Percentiles rank a stretch among this genome's conserved stretches.
Conservation (phyloP, 2,888 invertebrate species). For the Leptopterna dolabrata region DNA sequence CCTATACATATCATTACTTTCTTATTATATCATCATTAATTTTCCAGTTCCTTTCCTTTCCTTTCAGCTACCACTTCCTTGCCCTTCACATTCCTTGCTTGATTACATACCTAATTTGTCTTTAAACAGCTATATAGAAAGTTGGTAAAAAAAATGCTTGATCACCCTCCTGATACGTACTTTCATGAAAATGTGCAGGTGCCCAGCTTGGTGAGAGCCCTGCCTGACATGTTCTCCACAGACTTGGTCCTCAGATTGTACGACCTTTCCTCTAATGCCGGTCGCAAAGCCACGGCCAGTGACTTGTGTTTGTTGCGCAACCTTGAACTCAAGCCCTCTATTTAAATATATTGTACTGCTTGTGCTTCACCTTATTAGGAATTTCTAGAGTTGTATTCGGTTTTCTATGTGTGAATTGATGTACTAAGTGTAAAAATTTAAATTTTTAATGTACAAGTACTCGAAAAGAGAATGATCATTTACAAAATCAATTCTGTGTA, state of each 20-base stretch:
- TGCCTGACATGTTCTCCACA: conserved; percentile 82
- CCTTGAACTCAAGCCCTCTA: conserved; percentile 67
- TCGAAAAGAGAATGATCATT: not conserved
- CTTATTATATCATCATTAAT: too few species aligned
- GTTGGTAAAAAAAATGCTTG: too few species aligned
- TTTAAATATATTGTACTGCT: conserved; percentile 51
- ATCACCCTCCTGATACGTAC: too few species aligned
- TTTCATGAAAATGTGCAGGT: conserved; percentile 68
- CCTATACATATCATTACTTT: too few species aligned
- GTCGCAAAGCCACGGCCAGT: conserved; percentile 86
- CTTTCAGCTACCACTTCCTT: too few species aligned
- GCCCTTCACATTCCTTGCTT: too few species aligned
- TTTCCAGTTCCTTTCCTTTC: too few species aligned
- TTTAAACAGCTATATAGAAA: too few species aligned
- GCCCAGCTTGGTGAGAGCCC: conserved; percentile 82
- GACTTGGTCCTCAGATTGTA: conserved; percentile 81
- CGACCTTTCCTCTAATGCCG: conserved; percentile 79
- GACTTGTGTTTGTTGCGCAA: conserved; percentile 88
- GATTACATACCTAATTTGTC: too few species aligned
- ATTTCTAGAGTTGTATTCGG: not conserved
- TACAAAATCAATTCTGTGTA: not conserved
- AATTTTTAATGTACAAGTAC: not conserved
- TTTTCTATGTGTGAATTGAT: conserved; percentile 36
- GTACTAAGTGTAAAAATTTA: not conserved
- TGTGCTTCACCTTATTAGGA: not conserved